Conservation (phyloP, 2,888 invertebrate genomes). For the Anaspis maculata region DNA sequence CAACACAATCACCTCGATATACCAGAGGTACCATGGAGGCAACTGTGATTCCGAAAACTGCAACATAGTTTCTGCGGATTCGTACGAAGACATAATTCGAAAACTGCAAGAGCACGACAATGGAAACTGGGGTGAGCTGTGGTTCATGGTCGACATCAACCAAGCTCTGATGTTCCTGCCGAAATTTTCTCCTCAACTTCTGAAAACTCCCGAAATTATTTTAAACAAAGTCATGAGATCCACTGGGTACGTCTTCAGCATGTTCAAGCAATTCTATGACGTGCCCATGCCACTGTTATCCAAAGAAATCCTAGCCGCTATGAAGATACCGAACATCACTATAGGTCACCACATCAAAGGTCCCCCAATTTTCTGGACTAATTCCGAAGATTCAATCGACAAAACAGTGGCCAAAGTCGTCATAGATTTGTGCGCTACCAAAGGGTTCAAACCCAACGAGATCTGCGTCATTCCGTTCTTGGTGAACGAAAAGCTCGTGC, state of each 20-base stretch:
- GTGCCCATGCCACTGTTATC: constrained; percentile 28
- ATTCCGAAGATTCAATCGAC: constrained; percentile 18
- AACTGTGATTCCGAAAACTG: constrained; percentile 24
- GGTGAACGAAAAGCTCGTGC: constrained; percentile 25
- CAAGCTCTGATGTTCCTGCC: constrained; percentile 36
- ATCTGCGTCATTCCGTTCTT: constrained; percentile 36
- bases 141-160: constrained; percentile 38
- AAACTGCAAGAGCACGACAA: constrained; percentile 17
- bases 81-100: constrained; percentile 12
- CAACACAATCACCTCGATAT: constrained; percentile 27
- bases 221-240: constrained; percentile 35
- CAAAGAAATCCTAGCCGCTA: constrained; percentile 18
- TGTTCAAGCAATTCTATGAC: constrained; percentile 34
- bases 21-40: constrained; percentile 28
- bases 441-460: constrained; percentile 36
- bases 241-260: constrained; percentile 32
- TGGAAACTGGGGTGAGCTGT: constrained; percentile 33
- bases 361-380: constrained; percentile 35
- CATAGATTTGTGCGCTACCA: constrained; percentile 34
- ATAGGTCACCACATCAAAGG: constrained; percentile 31
- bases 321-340: constrained; percentile 25
- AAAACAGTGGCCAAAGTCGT: constrained; percentile 28
- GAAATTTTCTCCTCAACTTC: constrained; percentile 31
- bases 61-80: constrained; percentile 6
- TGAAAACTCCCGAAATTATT: constrained; percentile 30